Conservation (phyloP, 2,888 invertebrate genomes). For the Marasmarcha lunaedactyla region DNA sequence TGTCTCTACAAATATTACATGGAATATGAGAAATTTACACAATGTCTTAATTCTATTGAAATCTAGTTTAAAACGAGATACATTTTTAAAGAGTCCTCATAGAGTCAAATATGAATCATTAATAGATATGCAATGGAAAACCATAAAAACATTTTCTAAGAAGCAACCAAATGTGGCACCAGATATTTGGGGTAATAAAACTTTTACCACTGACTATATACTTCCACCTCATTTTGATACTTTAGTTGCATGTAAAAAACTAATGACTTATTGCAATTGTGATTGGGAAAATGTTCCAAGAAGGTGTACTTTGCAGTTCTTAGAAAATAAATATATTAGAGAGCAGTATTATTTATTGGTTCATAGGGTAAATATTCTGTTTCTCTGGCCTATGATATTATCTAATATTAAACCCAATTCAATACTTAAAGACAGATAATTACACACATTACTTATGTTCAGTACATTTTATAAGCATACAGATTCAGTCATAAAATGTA, state of each 20-base stretch:
- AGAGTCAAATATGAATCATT: slow-evolving; percentile 35
- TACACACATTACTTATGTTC: no score
- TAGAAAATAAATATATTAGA: neutral
- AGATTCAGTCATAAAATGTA: no score
- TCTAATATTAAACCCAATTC: no score
- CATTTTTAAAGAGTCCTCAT: slow-evolving; percentile 7
- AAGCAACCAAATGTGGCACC: slow-evolving; percentile 19
- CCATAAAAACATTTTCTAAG: slow-evolving; percentile 12
- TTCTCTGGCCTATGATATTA: slow-evolving; percentile 9
- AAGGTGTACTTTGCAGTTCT: neutral
- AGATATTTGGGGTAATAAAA: slow-evolving; percentile 36
- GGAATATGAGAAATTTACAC: slow-evolving; percentile 24
- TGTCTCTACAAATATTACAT: no score
- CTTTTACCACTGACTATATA: slow-evolving; percentile 24
- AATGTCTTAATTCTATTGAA: slow-evolving; percentile 35
- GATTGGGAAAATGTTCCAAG: neutral
- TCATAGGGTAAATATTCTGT: slow-evolving; percentile 6
- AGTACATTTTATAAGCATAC: no score
- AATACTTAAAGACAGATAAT: no score
- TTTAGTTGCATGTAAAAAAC: slow-evolving; percentile 36
- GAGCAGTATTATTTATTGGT: neutral
- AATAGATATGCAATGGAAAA: slow-evolving; percentile 25
- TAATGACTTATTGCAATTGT: slow-evolving; percentile 26
- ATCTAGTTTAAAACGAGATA: slow-evolving; percentile 23
- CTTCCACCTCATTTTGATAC: slow-evolving; percentile 44